Evolutionary conservation across 2,797 vertebrate species (phyloP), one percentile per base, ranked within the genome.

Genomic region (Xenops minutus): DNA sequence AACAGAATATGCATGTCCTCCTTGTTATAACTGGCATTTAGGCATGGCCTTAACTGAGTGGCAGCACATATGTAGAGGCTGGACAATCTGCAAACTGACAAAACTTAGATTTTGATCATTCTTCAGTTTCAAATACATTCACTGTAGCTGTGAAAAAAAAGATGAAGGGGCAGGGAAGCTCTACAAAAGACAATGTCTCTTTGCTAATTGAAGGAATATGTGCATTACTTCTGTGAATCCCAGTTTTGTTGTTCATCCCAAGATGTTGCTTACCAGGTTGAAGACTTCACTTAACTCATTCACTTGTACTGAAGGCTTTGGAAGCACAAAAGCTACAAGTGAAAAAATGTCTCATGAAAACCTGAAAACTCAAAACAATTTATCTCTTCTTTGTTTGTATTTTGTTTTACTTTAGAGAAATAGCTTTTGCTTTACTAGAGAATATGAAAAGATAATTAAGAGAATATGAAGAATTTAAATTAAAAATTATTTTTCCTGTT

Each of bases 91-190:
- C 34, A 88, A 94, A 77, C 22, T 59, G 69, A 81, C 67, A 85
- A n/a, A 46, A 95, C 89, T 94, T 92, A 49, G 85, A 92, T 95
- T 95, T 93, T 89, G 72, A 88, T 88, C 12, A 64, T 84, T 92
- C 32, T 88, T 71, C 37, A 22, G 41, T 69, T 93, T 89, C 52
- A 92, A 89, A 81, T 62, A 21, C 80, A 52, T 80, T 89, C 91
- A 92, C 71, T 71, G 23, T 72, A 85, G 67, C 72, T 96, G 46
- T 71, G 83, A 93, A 96, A 97, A 96, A 97, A 87, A 82, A 95
- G 93, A 97, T 56, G 72, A 94, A 58, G 61, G 89, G 36, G 41
- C 34, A 93, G 88, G 69, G 78, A 91, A 94, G 48, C 44, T 92
- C 62, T 95, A 69, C 74, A 96, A 96, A 96, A 80, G 71, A 94